Evolutionary conservation across 2,113 vertebrate species (phyloP).

Genomic region (Theristicus caerulescens): DNA sequence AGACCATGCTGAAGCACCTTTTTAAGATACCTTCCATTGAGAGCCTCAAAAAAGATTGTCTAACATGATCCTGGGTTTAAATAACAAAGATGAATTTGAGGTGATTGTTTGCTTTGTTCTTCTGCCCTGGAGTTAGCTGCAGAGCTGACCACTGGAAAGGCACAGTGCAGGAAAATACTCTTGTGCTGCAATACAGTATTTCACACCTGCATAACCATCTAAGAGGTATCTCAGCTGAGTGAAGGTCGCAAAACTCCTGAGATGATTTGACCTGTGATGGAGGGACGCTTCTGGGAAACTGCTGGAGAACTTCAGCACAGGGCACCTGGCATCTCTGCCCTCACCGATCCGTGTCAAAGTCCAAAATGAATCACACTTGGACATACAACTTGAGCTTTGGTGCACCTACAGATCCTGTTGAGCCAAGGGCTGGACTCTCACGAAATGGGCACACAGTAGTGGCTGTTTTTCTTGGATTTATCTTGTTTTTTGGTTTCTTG

Average conservation of each 20-base stretch:
- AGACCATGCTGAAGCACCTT: not conserved
- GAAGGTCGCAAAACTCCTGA: not conserved
- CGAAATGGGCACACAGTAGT: slow-evolving; percentile 78
- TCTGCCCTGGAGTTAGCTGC: not conserved
- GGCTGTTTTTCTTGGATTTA: slow-evolving; percentile 86
- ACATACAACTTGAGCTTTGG: slow-evolving; percentile 45
- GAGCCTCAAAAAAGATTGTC: not conserved
- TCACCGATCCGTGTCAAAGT: not conserved
- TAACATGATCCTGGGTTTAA: not conserved
- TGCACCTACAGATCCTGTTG: slow-evolving; percentile 18
- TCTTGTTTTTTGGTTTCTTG: slow-evolving; percentile 85
- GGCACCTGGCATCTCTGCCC: not conserved
- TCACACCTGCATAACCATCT: not conserved
- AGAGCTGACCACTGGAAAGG: not conserved
- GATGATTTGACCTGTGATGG: not conserved
- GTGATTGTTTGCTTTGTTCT: not conserved
- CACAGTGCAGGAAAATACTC: not conserved
- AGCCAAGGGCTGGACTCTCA: slow-evolving; percentile 67
- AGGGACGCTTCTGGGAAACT: not conserved
- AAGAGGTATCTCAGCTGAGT: not conserved
- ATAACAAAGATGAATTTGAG: not conserved
- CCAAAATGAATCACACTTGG: slow-evolving; percentile 47
- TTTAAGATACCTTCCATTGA: not conserved
- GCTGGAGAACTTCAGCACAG: not conserved
- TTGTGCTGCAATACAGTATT: not conserved